phyloP scores from a whole-genome alignment of 64 coral and sea anemone genomes.

The Montipora capricornis region DNA sequence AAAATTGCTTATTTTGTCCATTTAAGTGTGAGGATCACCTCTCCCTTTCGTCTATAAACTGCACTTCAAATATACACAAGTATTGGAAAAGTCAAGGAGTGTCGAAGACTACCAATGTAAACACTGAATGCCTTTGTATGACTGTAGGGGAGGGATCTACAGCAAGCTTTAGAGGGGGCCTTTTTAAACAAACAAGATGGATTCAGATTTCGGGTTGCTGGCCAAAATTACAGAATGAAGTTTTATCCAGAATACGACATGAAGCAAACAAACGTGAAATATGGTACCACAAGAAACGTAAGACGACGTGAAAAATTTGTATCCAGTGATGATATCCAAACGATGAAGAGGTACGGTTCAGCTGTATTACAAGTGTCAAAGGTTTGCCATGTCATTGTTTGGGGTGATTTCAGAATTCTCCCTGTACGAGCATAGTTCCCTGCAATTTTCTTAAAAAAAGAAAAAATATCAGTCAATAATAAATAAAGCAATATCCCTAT shows the following conservation, averaged over 20 bases:
- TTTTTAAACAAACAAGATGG: not conserved
- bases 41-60: too few relatives aligned
- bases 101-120: not conserved
- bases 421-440: too few relatives aligned
- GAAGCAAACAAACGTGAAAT: slow-evolving; percentile 16
- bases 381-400: too few relatives aligned
- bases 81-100: too few relatives aligned
- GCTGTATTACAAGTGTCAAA: too few relatives aligned
- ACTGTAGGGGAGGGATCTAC: slow-evolving; percentile 4
- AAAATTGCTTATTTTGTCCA: too few relatives aligned
- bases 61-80: too few relatives aligned
- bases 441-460: too few relatives aligned
- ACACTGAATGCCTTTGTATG: not conserved
- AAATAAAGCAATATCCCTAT: too few relatives aligned
- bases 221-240: not conserved
- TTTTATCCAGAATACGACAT: not conserved
- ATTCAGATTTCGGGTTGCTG: not conserved
- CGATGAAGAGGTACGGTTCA: not conserved
- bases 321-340: not conserved
- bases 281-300: slow-evolving; percentile 6
- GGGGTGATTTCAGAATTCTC: too few relatives aligned
- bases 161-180: not conserved
- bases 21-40: too few relatives aligned
- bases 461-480: too few relatives aligned
- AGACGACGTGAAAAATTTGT: not conserved